Evolutionary conservation across 2,113 vertebrate species (phyloP).

Genomic region (Chitala chitala): DNA sequence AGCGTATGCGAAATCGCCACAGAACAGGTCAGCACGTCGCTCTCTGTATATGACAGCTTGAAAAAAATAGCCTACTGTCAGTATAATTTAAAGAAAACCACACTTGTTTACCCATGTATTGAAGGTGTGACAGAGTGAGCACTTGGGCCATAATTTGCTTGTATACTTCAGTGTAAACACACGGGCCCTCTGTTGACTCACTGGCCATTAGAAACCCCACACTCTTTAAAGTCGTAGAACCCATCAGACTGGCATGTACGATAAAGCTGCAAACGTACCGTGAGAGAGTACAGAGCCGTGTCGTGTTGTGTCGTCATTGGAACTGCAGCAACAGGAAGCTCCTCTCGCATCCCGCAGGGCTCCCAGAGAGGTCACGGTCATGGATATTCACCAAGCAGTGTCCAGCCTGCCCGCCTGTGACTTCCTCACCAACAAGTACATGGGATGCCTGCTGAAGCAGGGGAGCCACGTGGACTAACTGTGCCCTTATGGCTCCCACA

Average conservation of each 20-base stretch:
- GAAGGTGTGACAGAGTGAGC: too few species aligned
- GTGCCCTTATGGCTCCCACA: too few species aligned
- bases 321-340: background rate
- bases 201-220: too few species aligned
- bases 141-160: too few species aligned
- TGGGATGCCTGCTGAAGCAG: constrained; percentile 74
- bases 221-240: too few species aligned
- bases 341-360: constrained; percentile 57
- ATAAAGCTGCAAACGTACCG: background rate
- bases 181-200: too few species aligned
- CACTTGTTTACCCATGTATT: too few species aligned
- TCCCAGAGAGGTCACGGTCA: constrained; percentile 86
- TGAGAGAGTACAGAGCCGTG: background rate
- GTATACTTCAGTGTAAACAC: too few species aligned
- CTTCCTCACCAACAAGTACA: constrained; percentile 91
- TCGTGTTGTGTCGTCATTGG: background rate
- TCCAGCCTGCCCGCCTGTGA: constrained; percentile 85
- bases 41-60: background rate
- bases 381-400: constrained; percentile 92
- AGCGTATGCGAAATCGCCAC: constrained; percentile 75
- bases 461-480: constrained; percentile 33
- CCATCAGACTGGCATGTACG: background rate
- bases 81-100: too few species aligned
- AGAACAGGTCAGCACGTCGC: constrained; percentile 74
- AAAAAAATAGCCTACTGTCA: too few species aligned